Percentiles rank a stretch among this genome's conserved stretches.
phyloP scores from a whole-genome alignment of 2,888 invertebrate genomes.

The Spilosoma lubricipeda region DNA sequence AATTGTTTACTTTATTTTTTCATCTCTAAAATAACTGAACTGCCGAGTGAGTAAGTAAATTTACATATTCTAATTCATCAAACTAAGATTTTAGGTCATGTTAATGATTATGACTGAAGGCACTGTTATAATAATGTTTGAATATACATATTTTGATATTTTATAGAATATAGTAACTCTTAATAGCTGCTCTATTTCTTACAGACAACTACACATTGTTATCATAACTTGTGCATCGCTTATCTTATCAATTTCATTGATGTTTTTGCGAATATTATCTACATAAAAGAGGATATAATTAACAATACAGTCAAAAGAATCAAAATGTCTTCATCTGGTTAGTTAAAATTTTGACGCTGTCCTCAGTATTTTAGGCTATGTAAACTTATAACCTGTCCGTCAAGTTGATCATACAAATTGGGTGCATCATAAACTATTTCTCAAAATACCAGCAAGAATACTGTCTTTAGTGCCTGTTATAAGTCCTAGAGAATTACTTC shows the following conservation, averaged over 20 bases:
- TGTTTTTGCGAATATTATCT: neutral
- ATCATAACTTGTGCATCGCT: neutral
- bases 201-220: neutral
- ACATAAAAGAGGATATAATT: neutral
- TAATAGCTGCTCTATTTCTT: neutral
- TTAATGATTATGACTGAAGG: constrained; percentile 17
- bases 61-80: constrained; percentile 27
- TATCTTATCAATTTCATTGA: neutral
- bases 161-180: neutral
- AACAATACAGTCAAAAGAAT: neutral
- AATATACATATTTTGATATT: constrained; percentile 1
- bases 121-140: constrained; percentile 28
- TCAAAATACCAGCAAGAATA: constrained; percentile 18
- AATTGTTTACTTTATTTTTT: constrained; percentile 51
- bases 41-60: constrained; percentile 60
- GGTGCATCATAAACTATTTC: constrained; percentile 30
- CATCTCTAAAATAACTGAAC: constrained; percentile 50
- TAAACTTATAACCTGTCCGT: constrained; percentile 49
- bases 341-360: constrained; percentile 11
- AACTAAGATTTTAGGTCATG: constrained; percentile 20
- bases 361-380: constrained; percentile 40
- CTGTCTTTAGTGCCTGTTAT: neutral
- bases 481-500: neutral
- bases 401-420: constrained; percentile 27
- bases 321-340: constrained; percentile 13